phyloP scores from a whole-genome alignment of 2,888 invertebrate species.

The Zaprionus obscuricornis region DNA sequence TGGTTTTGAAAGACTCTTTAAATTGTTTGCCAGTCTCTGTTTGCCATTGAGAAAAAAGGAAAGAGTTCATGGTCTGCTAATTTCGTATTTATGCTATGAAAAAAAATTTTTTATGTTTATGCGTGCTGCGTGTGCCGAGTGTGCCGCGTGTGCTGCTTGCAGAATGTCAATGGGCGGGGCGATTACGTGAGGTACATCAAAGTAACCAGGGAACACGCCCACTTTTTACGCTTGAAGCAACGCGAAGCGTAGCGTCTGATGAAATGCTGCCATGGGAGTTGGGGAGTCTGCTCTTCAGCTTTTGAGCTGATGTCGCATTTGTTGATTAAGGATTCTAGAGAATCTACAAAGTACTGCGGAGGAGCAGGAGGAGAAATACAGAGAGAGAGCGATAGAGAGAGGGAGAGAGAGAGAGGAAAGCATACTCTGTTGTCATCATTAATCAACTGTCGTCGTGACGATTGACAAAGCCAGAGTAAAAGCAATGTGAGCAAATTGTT shows the following conservation, averaged over 20 bases:
- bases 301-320: slow-evolving; percentile 54
- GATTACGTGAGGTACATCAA: slow-evolving; percentile 72
- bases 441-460: slow-evolving; percentile 63
- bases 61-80: slow-evolving; percentile 54
- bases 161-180: slow-evolving; percentile 19
- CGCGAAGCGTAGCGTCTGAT: slow-evolving; percentile 42
- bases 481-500: slow-evolving; percentile 62
- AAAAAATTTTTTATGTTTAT: slow-evolving; percentile 50
- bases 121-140: slow-evolving; percentile 20
- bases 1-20: background rate
- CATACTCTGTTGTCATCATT: slow-evolving; percentile 72
- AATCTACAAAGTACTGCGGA: background rate
- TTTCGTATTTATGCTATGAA: slow-evolving; percentile 44
- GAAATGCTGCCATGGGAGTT: slow-evolving; percentile 23
- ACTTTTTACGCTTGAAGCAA: slow-evolving; percentile 54
- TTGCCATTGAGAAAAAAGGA: slow-evolving; percentile 21
- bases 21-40: slow-evolving; percentile 1
- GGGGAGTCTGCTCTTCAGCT: slow-evolving; percentile 3
- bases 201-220: slow-evolving; percentile 60
- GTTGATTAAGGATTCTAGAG: slow-evolving; percentile 64
- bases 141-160: background rate
- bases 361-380: too few relatives aligned
- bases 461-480: slow-evolving; percentile 54
- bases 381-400: too few relatives aligned
- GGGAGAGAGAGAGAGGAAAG: slow-evolving; percentile 1